These are phyloP conservation scores for Cathartes aura DNA, from an alignment of 2,113 vertebrate species.

Conservation along the genomic window DNA sequence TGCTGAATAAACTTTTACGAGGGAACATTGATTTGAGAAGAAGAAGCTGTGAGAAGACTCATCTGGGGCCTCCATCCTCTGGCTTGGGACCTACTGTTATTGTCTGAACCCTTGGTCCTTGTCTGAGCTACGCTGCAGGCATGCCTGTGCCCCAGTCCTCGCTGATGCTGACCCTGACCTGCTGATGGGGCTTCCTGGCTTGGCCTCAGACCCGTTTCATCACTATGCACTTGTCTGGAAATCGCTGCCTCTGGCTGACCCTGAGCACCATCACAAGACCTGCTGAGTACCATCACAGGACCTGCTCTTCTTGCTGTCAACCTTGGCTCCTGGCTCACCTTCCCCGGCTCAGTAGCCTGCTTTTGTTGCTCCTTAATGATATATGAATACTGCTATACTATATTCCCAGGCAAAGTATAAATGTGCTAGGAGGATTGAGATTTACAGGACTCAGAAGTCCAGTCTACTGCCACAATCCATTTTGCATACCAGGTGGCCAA, in stretches of 20 bases:
- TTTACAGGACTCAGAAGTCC: not conserved
- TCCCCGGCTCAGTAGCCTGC: not conserved
- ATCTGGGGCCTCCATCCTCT: accelerated
- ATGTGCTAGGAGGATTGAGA: not conserved
- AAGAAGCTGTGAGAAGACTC: not conserved
- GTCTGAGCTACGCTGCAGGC: no score
- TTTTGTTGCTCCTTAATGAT: not conserved
- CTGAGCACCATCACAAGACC: not conserved
- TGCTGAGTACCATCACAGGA: not conserved
- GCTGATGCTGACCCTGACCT: not conserved
- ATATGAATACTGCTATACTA: not conserved
- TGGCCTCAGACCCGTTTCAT: not conserved
- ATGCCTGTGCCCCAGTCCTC: accelerated
- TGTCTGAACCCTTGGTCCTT: not conserved
- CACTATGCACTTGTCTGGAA: not conserved
- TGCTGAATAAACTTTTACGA: not conserved
- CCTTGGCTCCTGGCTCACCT: accelerated
- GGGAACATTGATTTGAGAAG: not conserved
- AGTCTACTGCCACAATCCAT: not conserved
- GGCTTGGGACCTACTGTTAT: accelerated
- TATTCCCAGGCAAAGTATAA: not conserved
- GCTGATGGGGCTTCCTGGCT: not conserved
- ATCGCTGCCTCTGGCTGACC: not conserved
- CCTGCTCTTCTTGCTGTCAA: not conserved
- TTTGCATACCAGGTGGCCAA: not conserved